phyloP scores from a whole-genome alignment of 1,140 invertebrate species.

The Nephila pilipes region DNA sequence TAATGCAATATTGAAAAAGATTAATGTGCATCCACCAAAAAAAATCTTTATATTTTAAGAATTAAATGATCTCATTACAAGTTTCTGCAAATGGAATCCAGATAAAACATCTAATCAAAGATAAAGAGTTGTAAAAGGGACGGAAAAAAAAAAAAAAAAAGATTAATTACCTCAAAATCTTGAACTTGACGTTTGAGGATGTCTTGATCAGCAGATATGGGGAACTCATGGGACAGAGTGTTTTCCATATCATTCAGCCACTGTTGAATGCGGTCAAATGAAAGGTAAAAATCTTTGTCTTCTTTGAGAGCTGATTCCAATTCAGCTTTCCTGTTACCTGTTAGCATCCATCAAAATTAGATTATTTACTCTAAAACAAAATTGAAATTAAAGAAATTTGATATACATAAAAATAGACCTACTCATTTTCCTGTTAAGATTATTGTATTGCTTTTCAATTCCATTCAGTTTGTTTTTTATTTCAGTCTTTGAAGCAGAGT shows the following conservation, averaged over 20 bases:
- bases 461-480: slow-evolving; percentile 93
- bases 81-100: too few relatives aligned
- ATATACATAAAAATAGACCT: slow-evolving; percentile 31
- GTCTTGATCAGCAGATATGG: slow-evolving; percentile 92
- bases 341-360: background rate
- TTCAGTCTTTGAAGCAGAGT: slow-evolving; percentile 93
- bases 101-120: too few relatives aligned
- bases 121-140: too few relatives aligned
- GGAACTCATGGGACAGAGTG: slow-evolving; percentile 87
- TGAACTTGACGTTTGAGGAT: slow-evolving; percentile 92
- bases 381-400: background rate
- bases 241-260: slow-evolving; percentile 90
- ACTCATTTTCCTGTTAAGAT: slow-evolving; percentile 90
- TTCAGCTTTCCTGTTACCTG: slow-evolving; percentile 92
- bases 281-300: slow-evolving; percentile 90
- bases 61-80: too few relatives aligned
- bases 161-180: slow-evolving; percentile 87
- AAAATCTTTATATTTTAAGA: too few relatives aligned
- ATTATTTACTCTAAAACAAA: background rate
- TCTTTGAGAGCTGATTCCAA: slow-evolving; percentile 90
- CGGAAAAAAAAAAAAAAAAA: background rate
- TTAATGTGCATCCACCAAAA: too few relatives aligned
- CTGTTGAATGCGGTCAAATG: slow-evolving; percentile 91
- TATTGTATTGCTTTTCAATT: slow-evolving; percentile 91
- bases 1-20: too few relatives aligned